Percentiles rank a stretch among this genome's conserved stretches.
phyloP scores from a whole-genome alignment of 1,140 invertebrate genomes.

The Colletes gigas region DNA sequence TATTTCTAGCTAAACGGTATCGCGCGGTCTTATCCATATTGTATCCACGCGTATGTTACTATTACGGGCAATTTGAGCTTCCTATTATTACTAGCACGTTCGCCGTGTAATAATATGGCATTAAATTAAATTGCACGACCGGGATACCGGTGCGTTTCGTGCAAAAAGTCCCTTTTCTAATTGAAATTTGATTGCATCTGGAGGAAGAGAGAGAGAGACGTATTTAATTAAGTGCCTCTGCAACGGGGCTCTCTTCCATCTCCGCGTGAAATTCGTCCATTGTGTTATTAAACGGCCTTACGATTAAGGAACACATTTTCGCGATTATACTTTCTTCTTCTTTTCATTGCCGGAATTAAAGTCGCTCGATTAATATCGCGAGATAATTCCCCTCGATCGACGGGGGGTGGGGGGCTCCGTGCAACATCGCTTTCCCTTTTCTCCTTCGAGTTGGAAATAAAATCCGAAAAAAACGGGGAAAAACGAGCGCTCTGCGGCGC shows the following conservation, averaged over 20 bases:
- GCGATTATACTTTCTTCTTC: conserved; percentile 38
- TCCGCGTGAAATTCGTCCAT: conserved; percentile 47
- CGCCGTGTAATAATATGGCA: conserved; percentile 50
- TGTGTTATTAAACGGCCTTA: conserved; percentile 48
- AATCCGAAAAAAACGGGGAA: neutral
- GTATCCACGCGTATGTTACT: conserved; percentile 46
- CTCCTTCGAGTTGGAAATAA: neutral
- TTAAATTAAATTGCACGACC: conserved; percentile 48
- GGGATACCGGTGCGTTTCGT: conserved; percentile 43
- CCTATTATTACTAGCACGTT: conserved; percentile 52
- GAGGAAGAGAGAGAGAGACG: conserved; percentile 10
- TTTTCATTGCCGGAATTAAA: conserved; percentile 3
- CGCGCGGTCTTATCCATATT: conserved; percentile 29
- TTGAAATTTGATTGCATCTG: conserved; percentile 53
- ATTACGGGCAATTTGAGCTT: conserved; percentile 50
- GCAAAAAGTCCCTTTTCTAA: conserved; percentile 52
- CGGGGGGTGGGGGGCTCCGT: neutral
- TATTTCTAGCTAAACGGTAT: conserved; percentile 23
- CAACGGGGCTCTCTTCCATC: conserved; percentile 31
- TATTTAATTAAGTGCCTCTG: conserved; percentile 51
- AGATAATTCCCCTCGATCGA: conserved; percentile 3
- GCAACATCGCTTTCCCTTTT: neutral
- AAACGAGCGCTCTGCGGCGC: too few relatives aligned
- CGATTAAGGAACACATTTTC: conserved; percentile 49
- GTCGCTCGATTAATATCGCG: conserved; percentile 22